phyloP scores from a whole-genome alignment of 2,113 vertebrate species.

The Trachemys scripta region DNA sequence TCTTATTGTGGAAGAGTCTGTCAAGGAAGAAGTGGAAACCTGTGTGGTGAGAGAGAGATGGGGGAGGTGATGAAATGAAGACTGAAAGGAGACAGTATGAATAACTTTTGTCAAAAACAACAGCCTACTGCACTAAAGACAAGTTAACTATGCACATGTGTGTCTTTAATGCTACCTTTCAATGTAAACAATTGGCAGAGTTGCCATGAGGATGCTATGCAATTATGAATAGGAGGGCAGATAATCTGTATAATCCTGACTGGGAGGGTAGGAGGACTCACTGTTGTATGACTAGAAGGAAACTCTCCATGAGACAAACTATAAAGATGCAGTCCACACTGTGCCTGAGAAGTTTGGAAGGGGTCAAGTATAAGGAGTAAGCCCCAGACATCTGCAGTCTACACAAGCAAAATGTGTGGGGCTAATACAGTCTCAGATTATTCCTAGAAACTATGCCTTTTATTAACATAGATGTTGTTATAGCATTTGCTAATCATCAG shows the following conservation, averaged over 20 bases:
- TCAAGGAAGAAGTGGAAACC: neutral
- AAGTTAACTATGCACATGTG: neutral
- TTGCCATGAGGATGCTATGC: neutral
- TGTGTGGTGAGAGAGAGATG: neutral
- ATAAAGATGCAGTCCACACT: conserved; percentile 64
- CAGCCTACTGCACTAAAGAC: neutral
- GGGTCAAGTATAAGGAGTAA: conserved; percentile 66
- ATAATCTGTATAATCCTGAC: neutral
- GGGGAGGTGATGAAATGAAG: rapidly evolving
- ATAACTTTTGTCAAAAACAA: neutral
- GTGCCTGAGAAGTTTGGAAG: conserved; percentile 51
- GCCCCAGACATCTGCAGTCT: conserved; percentile 59
- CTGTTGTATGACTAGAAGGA: conserved; percentile 40
- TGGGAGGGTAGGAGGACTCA: neutral
- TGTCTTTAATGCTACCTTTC: neutral
- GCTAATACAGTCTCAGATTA: conserved; percentile 43
- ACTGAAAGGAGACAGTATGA: neutral
- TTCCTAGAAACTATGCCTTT: conserved; percentile 54
- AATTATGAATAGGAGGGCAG: neutral
- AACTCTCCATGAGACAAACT: conserved; percentile 16
- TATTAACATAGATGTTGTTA: conserved; percentile 54
- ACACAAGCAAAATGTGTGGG: conserved; percentile 61
- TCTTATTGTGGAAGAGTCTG: neutral
- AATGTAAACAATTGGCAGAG: neutral
- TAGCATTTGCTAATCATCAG: conserved; percentile 43